Evolutionary conservation across 2,888 invertebrate species (phyloP).

Genomic region (Callyntrura sp.): DNA sequence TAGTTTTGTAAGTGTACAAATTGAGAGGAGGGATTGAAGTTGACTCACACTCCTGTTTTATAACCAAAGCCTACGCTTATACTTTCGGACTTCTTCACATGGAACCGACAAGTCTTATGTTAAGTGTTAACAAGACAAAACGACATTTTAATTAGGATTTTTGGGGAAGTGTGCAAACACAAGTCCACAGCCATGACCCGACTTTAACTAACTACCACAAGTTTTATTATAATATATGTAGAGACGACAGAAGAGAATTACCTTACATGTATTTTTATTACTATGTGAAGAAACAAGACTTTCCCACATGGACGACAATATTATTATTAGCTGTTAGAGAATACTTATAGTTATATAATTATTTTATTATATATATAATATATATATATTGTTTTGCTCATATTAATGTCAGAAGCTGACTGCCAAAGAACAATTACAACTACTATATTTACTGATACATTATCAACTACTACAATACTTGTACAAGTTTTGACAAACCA

Average conservation of each 20-base stretch:
- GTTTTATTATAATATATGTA: conserved; percentile 64
- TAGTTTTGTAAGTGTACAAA: conserved; percentile 77
- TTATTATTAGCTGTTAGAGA: conserved; percentile 60
- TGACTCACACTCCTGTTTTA: conserved; percentile 75
- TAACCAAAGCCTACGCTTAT: conserved; percentile 82
- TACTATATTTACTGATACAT: conserved; percentile 70
- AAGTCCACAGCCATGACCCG: conserved; percentile 79
- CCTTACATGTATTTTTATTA: conserved; percentile 70
- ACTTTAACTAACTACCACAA: conserved; percentile 77
- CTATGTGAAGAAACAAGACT: conserved; percentile 75
- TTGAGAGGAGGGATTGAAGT: conserved; percentile 42
- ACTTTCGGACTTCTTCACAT: conserved; percentile 70
- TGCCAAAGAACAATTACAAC: conserved; percentile 81
- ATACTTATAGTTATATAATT: conserved; percentile 54
- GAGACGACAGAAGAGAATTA: conserved; percentile 40
- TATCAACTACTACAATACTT: conserved; percentile 58
- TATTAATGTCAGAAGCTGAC: conserved; percentile 81
- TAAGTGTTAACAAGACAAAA: conserved; percentile 9
- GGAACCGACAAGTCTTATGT: conserved; percentile 50
- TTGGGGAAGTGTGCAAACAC: conserved; percentile 43
- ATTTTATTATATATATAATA: conserved; percentile 61
- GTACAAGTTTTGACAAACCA: conserved; percentile 67
- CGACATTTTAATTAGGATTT: conserved; percentile 38
- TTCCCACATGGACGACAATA: conserved; percentile 74
- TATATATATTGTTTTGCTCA: conserved; percentile 78